These are phyloP conservation scores for Parthenolecanium corni DNA, from an alignment of 2,888 invertebrate genomes.

Conservation along the genomic window DNA sequence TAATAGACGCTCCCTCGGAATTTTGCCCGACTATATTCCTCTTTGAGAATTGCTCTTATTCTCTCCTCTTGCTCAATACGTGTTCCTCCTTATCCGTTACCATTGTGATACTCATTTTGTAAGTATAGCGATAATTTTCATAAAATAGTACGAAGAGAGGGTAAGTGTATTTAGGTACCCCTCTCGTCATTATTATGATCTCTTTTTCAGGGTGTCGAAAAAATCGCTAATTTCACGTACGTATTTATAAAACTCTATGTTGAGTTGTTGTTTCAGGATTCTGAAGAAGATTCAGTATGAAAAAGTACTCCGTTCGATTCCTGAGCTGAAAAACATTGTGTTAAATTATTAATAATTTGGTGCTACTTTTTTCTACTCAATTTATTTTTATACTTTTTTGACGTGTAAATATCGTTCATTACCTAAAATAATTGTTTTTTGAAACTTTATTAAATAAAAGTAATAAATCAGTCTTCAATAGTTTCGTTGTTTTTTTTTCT, in stretches of 20 bases:
- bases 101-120: not conserved
- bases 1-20: not conserved
- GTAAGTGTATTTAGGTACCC: not conserved
- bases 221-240: not conserved
- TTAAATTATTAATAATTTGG: not conserved
- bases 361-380: not conserved
- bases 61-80: not conserved
- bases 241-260: not conserved
- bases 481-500: no score
- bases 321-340: no score
- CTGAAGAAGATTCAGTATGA: not conserved
- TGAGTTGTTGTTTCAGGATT: not conserved
- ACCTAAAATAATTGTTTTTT: not conserved
- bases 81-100: not conserved
- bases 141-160: not conserved
- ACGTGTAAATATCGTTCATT: not conserved
- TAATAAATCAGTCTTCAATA: no score
- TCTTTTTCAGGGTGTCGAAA: no score
- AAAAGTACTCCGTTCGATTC: no score
- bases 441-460: no score
- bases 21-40: constrained; percentile 20
- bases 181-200: no score
- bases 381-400: not conserved
- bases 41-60: not conserved
- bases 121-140: not conserved